Percentiles rank a stretch among this genome's conserved stretches.
Evolutionary conservation across 1,140 invertebrate species (phyloP).

Genomic region (Caenorhabditis briggsae): DNA sequence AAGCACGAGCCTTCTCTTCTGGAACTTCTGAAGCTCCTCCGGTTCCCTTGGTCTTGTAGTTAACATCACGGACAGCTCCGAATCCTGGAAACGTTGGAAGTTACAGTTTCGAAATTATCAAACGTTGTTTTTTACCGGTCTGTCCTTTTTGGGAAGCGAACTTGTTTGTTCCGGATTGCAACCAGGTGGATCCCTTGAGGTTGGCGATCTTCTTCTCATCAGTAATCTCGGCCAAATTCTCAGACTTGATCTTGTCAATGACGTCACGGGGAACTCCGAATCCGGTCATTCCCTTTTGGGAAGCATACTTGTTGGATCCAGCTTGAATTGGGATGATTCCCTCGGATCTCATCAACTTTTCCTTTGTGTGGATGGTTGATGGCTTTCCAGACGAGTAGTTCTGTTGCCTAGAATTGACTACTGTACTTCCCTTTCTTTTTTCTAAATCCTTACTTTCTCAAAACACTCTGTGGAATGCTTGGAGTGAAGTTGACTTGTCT

Average conservation of each 20-base stretch:
- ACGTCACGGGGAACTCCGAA: conserved; percentile 77
- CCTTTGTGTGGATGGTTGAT: conserved; percentile 71
- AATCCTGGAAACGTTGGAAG: conserved; percentile 68
- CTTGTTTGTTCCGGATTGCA: conserved; percentile 78
- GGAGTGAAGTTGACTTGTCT: conserved; percentile 57
- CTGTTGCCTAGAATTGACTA: conserved; percentile 63
- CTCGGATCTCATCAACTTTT: conserved; percentile 76
- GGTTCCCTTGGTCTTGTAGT: conserved; percentile 77
- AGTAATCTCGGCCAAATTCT: conserved; percentile 74
- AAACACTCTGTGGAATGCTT: conserved; percentile 61
- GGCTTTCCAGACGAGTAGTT: conserved; percentile 75
- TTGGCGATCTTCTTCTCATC: conserved; percentile 76
- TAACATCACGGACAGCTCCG: conserved; percentile 76
- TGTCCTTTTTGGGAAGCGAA: conserved; percentile 78
- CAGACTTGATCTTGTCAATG: conserved; percentile 77
- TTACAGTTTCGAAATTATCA: background rate
- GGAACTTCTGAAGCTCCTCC: conserved; percentile 77
- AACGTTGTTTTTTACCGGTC: conserved; percentile 63
- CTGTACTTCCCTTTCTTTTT: background rate
- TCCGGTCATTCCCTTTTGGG: conserved; percentile 77
- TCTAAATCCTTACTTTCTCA: conserved; percentile 50
- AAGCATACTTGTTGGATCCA: conserved; percentile 78
- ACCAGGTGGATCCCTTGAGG: conserved; percentile 76
- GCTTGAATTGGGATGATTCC: conserved; percentile 78
- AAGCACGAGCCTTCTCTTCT: conserved; percentile 77